phyloP scores from a whole-genome alignment of 2,888 invertebrate genomes.

The Ichneumoninae sp. region DNA sequence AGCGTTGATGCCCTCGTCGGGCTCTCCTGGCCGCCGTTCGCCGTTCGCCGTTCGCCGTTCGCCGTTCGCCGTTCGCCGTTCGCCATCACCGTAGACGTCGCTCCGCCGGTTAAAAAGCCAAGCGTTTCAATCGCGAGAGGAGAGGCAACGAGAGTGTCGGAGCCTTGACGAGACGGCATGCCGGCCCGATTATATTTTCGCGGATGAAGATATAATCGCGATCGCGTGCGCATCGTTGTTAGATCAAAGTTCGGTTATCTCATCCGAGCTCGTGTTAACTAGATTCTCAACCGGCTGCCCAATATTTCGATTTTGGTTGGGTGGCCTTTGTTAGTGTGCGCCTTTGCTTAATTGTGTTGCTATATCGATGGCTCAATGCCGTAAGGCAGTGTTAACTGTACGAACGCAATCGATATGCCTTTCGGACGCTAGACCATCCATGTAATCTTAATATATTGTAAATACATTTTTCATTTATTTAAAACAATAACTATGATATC shows the following conservation, averaged over 20 bases:
- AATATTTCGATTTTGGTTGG: slow-evolving; percentile 27
- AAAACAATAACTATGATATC: background rate
- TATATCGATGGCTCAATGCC: background rate
- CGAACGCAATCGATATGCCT: background rate
- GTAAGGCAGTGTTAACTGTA: background rate
- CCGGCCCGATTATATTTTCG: slow-evolving; percentile 56
- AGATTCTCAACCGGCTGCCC: slow-evolving; percentile 69
- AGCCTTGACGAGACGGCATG: slow-evolving; percentile 51
- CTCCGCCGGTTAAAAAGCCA: slow-evolving; percentile 60
- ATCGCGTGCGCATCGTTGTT: slow-evolving; percentile 81
- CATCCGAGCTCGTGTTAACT: slow-evolving; percentile 74
- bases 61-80: slow-evolving; percentile 58
- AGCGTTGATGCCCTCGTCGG: slow-evolving; percentile 60
- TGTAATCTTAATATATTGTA: background rate
- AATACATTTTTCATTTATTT: background rate
- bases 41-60: too few relatives aligned
- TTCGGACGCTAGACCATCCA: too few relatives aligned
- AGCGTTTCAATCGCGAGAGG: slow-evolving; percentile 66
- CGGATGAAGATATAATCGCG: slow-evolving; percentile 80
- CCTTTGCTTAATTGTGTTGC: background rate
- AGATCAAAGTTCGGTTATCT: slow-evolving; percentile 79
- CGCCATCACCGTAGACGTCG: slow-evolving; percentile 48
- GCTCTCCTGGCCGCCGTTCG: slow-evolving; percentile 56
- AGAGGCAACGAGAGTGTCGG: slow-evolving; percentile 27
- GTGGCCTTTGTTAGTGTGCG: background rate